Base-by-base conservation (phyloP, 2,797 vertebrate genomes). In the Liparis tanakae region DNA sequence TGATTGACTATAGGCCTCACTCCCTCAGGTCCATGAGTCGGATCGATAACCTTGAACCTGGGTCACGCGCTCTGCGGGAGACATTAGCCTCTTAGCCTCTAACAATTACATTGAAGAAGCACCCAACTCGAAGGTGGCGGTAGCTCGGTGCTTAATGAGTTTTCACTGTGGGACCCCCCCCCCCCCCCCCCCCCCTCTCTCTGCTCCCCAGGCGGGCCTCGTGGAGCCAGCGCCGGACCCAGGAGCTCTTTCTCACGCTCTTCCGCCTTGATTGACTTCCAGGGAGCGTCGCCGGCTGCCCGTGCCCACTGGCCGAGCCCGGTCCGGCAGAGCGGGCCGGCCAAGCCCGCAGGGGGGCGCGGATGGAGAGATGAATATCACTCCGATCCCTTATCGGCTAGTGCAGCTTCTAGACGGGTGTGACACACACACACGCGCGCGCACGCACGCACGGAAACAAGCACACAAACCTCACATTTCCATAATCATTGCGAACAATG, bases 321-420 rank as follows among this genome's bases (percentile, higher is more conserved):
- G 84, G 85, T 78, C 73, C 44, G 65, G n/a, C 63, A 17, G 66
- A 85, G 78, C 1, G 81, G 67, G 67, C 41, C 63, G 61, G 65
- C 33, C 48, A 62, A 68, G 56, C 83, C 80, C 72, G 39, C 72
- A 67, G 78, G 76, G 70, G 50, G 73, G 0, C 68, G 76, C 25
- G 65, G 77, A 74, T 69, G 6, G 18, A 0, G 6, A 75, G 64
- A 80, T 76, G 70, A 63, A 86, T 83, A 79, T 84, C 81, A 46
- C 72, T 85, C 80, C 78, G 85, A 93, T 91, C 88, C 89, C 92
- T 93, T 94, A 95, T 94, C 94, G 79, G 88, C 84, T 67, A 87
- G 75, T 87, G 77, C 94, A 94, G 93, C 84, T 87, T 89, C 82
- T 82, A 43, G 81, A 60, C 25, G 64, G 67, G 62, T 73, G 76